phyloP scores from a whole-genome alignment of 2,113 vertebrate genomes.

The Muntiacus reevesi region DNA sequence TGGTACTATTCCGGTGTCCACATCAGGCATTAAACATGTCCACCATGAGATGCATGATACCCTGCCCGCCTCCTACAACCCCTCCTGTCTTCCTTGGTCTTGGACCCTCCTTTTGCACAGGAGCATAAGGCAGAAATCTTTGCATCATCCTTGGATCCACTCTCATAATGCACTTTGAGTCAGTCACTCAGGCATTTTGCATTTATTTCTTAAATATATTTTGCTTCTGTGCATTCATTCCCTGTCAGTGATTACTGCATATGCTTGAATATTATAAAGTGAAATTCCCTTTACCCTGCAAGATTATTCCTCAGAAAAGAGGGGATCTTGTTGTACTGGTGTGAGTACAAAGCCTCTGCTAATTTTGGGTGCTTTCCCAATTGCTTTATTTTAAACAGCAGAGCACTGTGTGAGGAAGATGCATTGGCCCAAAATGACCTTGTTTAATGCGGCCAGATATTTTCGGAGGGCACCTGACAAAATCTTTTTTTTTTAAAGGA shows the following conservation, averaged over 20 bases:
- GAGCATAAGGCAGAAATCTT: not conserved
- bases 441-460: conserved; percentile 41
- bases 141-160: not conserved
- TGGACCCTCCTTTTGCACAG: not conserved
- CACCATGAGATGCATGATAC: rapidly evolving
- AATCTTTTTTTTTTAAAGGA: not conserved
- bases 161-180: not conserved
- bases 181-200: not conserved
- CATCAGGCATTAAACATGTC: not conserved
- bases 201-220: not conserved
- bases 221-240: not conserved
- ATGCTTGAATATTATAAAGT: not conserved
- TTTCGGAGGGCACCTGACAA: conserved; percentile 46
- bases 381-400: conserved; percentile 26
- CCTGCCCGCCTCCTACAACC: too few relatives aligned
- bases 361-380: not conserved
- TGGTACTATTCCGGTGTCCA: not conserved
- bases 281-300: not conserved
- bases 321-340: not conserved
- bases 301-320: not conserved
- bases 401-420: not conserved
- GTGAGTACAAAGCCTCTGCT: not conserved
- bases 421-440: conserved; percentile 35
- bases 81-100: not conserved
- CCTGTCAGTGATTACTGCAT: not conserved